Conservation (phyloP, 2,888 invertebrate species). For the Cataglyphis livida region DNA sequence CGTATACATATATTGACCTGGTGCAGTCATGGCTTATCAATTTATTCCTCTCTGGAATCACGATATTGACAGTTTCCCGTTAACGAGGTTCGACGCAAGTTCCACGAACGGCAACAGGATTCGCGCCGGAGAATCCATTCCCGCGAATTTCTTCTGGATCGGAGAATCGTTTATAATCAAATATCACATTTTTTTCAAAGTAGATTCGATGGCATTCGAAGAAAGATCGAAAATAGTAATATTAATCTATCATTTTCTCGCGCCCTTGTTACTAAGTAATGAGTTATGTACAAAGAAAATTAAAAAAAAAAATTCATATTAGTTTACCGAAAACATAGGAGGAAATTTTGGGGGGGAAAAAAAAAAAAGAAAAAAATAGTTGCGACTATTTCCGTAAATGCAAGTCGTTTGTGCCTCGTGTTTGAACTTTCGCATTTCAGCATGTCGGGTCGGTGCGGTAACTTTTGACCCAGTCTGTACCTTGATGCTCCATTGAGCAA, state of each 20-base stretch:
- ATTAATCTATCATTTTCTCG: background rate
- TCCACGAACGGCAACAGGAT: slow-evolving; percentile 28
- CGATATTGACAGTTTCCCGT: slow-evolving; percentile 39
- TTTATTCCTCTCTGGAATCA: slow-evolving; percentile 44
- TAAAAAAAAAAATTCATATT: background rate
- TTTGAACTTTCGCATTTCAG: background rate
- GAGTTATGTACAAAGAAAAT: background rate
- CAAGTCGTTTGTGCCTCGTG: background rate
- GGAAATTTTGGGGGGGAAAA: background rate
- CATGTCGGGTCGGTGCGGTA: background rate
- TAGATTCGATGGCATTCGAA: slow-evolving; percentile 3
- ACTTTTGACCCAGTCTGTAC: slow-evolving; percentile 24
- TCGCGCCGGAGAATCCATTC: slow-evolving; percentile 21
- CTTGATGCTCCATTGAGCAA: slow-evolving; percentile 45
- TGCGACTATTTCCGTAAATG: background rate
- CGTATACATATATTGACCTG: slow-evolving; percentile 5
- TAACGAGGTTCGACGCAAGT: slow-evolving; percentile 31
- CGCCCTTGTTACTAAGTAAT: background rate
- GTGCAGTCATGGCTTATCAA: slow-evolving; percentile 38
- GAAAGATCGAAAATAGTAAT: background rate
- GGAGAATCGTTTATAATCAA: background rate
- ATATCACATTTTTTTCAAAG: background rate
- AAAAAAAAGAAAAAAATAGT: background rate
- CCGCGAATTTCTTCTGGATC: slow-evolving; percentile 22
- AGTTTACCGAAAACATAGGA: background rate